Evolutionary conservation across 2,797 vertebrate species (phyloP).

Genomic region (Carcharodon carcharias): DNA sequence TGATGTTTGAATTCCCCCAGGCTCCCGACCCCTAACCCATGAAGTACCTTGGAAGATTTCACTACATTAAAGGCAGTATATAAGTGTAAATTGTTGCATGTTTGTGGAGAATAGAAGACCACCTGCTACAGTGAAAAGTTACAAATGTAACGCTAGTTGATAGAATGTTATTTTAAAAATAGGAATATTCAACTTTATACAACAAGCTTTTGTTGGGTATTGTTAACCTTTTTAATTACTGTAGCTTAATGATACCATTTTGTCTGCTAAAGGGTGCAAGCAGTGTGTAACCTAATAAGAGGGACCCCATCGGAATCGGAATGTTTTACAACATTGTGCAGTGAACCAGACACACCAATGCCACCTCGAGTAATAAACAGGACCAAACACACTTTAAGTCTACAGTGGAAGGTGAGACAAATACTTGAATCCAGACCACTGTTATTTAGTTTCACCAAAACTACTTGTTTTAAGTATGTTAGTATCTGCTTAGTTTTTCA

Average conservation of each 20-base stretch:
- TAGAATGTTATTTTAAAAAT: not conserved
- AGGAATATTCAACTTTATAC: not conserved
- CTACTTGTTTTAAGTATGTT: not conserved
- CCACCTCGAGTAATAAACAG: conserved; percentile 81
- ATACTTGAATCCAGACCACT: not conserved
- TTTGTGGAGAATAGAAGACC: not conserved
- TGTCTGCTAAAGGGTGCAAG: conserved; percentile 72
- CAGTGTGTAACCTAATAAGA: conserved; percentile 73
- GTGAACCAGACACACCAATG: conserved; percentile 83
- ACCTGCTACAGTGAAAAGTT: not conserved
- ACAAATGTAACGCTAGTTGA: not conserved
- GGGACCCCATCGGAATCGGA: conserved; percentile 78
- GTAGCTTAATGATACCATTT: conserved; percentile 12
- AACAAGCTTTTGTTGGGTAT: not conserved
- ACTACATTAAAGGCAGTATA: not conserved
- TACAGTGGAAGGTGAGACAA: conserved; percentile 88
- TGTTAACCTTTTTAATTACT: not conserved
- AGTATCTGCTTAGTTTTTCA: not conserved
- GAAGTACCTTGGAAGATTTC: not conserved
- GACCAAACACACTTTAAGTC: conserved; percentile 84
- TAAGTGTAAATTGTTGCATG: not conserved
- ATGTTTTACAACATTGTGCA: conserved; percentile 83
- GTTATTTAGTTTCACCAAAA: not conserved
- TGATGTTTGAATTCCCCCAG: not conserved
- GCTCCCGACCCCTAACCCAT: not conserved